Base-by-base conservation (phyloP, 2,888 invertebrate genomes). In the Trilocha varians region DNA sequence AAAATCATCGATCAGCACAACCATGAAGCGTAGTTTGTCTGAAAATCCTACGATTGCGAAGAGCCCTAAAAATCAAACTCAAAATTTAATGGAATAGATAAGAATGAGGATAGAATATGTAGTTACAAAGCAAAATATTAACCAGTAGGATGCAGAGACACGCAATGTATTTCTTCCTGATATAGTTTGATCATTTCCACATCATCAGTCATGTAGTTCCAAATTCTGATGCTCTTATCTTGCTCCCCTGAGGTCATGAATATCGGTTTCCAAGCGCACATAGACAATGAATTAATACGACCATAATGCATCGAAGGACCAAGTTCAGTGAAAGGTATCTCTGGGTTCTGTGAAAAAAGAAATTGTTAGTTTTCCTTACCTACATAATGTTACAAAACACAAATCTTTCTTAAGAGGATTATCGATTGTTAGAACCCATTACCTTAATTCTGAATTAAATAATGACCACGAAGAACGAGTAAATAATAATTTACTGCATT, bases 191-290 rank as follows among this genome's bases (percentile, higher is more conserved):
- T 87, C 64, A 96, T 75, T 59, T 96, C 93, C 39, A 96, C 83
- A 37, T 88, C 92, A 65, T 92, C 91, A 0, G 91, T 92, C 75
- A 95, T 93, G 66, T 95, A 97, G 68, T 98, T 95, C 97, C 98
- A 98, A 36, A 98, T 89, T 40, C 96, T 88, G 38, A 98, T 89
- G 32, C 94, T 95, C 53, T 94, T 90, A 70, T 98, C 98, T 38
- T 88, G 80, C 47, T 89, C 88, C 36, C 93, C 93, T 3, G 91
- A 84, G 0, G 97, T 97, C 78, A 97, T 91, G 47, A 97, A 90
- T 42, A 97, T 90, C 0, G 97, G 93, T 68, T 97, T 97, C 92
- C 97, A 94, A 1, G 92, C 89, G 63, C 97, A 97, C 52, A 94
- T 88, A 2, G 95, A 93, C 32, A 98, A 75, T 3, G 92, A 91